Evolutionary conservation across 2,797 vertebrate genomes (phyloP).

Genomic region (Semotilus atromaculatus): DNA sequence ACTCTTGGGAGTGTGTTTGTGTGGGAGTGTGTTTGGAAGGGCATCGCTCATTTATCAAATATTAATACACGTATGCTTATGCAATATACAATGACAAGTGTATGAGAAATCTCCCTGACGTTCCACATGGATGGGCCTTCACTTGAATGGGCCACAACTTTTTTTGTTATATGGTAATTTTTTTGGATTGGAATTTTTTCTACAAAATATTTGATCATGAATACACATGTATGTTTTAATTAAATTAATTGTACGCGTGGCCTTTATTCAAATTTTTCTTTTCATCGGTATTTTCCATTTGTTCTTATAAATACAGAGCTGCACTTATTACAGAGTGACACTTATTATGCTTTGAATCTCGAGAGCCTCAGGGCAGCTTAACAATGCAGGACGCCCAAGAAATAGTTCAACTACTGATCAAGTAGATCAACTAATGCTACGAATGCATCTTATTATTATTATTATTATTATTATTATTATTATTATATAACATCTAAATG

Average conservation of each 20-base stretch:
- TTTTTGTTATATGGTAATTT: not conserved
- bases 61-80: constrained; percentile 26
- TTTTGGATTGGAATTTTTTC: not conserved
- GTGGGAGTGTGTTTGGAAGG: constrained; percentile 68
- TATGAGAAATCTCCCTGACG: not conserved
- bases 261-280: not conserved
- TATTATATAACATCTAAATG: not conserved
- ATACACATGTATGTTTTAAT: not conserved
- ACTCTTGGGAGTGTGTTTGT: constrained; percentile 48
- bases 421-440: not conserved
- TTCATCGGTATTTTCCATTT: not conserved
- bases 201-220: not conserved
- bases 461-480: too few relatives aligned
- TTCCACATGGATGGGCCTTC: not conserved
- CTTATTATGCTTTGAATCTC: not conserved
- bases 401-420: not conserved
- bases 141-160: too few relatives aligned
- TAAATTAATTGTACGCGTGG: not conserved
- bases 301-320: not conserved
- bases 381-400: not conserved
- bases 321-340: not conserved
- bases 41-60: constrained; percentile 31
- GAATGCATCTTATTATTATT: too few relatives aligned
- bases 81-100: constrained; percentile 4
- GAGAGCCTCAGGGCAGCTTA: not conserved